phyloP scores from a whole-genome alignment of 2,113 vertebrate genomes.

The Engraulis encrasicolus region DNA sequence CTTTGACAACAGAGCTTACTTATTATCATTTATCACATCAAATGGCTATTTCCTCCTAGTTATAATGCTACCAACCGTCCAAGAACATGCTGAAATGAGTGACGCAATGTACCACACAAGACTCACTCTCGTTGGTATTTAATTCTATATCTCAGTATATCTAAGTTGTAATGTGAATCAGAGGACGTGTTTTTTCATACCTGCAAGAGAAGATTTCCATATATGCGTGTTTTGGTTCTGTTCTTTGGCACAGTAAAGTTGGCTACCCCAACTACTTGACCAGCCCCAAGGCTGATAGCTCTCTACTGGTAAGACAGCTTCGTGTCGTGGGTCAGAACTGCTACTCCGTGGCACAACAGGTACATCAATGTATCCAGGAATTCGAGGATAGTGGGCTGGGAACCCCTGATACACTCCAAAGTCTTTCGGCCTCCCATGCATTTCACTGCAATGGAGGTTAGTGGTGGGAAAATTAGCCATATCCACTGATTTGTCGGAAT shows the following conservation, averaged over 20 bases:
- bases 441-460: slow-evolving; percentile 77
- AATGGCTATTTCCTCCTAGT: too few relatives aligned
- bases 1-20: too few relatives aligned
- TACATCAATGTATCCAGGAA: slow-evolving; percentile 83
- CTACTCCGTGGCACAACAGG: slow-evolving; percentile 61
- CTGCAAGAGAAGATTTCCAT: slow-evolving; percentile 87
- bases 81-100: too few relatives aligned
- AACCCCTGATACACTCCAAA: slow-evolving; percentile 85
- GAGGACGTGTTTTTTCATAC: slow-evolving; percentile 60
- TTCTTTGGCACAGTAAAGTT: slow-evolving; percentile 85
- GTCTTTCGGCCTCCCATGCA: slow-evolving; percentile 78
- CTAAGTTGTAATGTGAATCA: not conserved
- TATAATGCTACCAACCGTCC: too few relatives aligned
- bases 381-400: slow-evolving; percentile 79
- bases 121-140: too few relatives aligned
- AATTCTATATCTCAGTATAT: too few relatives aligned
- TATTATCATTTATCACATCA: too few relatives aligned
- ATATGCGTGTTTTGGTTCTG: slow-evolving; percentile 83
- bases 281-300: slow-evolving; percentile 85
- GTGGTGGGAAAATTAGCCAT: slow-evolving; percentile 79
- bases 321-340: slow-evolving; percentile 79
- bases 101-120: too few relatives aligned
- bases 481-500: slow-evolving; percentile 84
- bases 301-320: slow-evolving; percentile 82
- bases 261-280: slow-evolving; percentile 85